phyloP scores from a whole-genome alignment of 2,888 invertebrate genomes.

The Teinopalpus imperialis region DNA sequence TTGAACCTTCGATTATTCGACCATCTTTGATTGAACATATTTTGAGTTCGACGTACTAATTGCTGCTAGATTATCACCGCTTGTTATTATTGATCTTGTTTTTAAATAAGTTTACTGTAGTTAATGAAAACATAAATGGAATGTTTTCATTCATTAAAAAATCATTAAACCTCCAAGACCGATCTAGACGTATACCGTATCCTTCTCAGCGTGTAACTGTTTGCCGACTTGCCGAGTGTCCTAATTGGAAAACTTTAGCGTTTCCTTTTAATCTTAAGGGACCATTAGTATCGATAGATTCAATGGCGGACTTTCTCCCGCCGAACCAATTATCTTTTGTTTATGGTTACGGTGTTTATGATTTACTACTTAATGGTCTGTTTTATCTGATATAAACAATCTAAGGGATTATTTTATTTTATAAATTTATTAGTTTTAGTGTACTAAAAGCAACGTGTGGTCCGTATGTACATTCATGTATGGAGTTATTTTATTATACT shows the following conservation, averaged over 20 bases:
- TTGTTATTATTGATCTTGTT: too few species aligned
- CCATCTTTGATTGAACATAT: too few species aligned
- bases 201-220: slow-evolving; percentile 3
- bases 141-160: too few species aligned
- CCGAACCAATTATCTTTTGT: slow-evolving; percentile 55
- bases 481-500: too few species aligned
- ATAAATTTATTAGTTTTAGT: too few species aligned
- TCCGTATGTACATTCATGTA: too few species aligned
- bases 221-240: slow-evolving; percentile 9
- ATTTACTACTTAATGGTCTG: slow-evolving; percentile 28
- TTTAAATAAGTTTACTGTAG: too few species aligned
- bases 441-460: too few species aligned
- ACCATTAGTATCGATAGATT: slow-evolving; percentile 13
- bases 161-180: too few species aligned
- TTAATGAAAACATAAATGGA: not conserved
- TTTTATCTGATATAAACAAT: slow-evolving; percentile 21
- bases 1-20: too few species aligned
- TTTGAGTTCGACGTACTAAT: too few species aligned
- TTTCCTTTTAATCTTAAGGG: slow-evolving; percentile 9
- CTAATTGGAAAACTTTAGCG: slow-evolving; percentile 15
- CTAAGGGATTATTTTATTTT: not conserved
- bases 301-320: slow-evolving; percentile 41
- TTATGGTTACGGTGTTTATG: slow-evolving; percentile 46
- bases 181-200: not conserved
- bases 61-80: too few species aligned